A percentile compares a stretch with the other conserved stretches of the same genome.
Conservation (phyloP, 2,888 invertebrate genomes). For the Noctua comes region DNA sequence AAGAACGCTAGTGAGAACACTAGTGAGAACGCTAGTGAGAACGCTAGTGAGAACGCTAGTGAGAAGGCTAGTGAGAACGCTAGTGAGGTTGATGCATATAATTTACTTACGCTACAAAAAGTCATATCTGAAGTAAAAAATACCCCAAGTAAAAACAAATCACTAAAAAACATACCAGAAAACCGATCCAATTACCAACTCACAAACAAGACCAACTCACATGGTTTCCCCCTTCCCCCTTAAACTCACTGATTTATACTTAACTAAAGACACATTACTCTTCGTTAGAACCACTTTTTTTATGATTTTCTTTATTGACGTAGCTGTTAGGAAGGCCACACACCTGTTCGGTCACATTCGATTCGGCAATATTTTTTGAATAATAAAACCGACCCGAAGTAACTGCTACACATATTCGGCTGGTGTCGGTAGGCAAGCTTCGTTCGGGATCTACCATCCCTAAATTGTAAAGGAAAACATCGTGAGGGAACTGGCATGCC, state of each 20-base stretch:
- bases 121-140: not conserved
- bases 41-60: no score
- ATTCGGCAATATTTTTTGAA: not conserved
- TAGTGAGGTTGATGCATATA: not conserved
- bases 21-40: no score
- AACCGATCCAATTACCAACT: slow-evolving; percentile 18
- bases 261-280: slow-evolving; percentile 41
- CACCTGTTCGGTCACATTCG: not conserved
- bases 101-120: not conserved
- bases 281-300: slow-evolving; percentile 45
- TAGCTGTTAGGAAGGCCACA: slow-evolving; percentile 1
- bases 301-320: slow-evolving; percentile 46
- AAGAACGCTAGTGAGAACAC: not conserved
- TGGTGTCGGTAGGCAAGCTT: not conserved
- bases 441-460: not conserved
- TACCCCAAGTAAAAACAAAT: not conserved
- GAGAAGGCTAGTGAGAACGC: no score
- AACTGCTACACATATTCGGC: not conserved
- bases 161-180: not conserved
- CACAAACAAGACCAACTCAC: slow-evolving; percentile 24
- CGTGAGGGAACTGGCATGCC: not conserved
- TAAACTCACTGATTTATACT: slow-evolving; percentile 45
- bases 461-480: not conserved
- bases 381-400: not conserved
- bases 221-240: not conserved